phyloP scores from a whole-genome alignment of 2,113 vertebrate genomes.

The Diadophis punctatus region DNA sequence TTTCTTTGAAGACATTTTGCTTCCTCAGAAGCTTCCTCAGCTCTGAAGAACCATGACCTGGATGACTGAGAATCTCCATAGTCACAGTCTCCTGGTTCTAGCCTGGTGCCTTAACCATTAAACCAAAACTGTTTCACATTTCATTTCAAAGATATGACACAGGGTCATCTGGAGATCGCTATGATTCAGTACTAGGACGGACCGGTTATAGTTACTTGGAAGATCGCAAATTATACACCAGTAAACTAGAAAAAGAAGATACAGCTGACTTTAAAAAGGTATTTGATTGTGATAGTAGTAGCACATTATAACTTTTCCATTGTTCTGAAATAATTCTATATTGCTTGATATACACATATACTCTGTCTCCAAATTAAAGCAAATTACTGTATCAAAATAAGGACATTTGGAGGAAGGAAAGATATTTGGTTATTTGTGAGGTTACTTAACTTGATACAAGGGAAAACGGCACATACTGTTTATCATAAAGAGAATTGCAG shows the following conservation, averaged over 20 bases:
- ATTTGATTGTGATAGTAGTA: conserved; percentile 17
- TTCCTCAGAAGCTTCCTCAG: too few species aligned
- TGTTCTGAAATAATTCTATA: neutral
- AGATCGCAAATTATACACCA: conserved; percentile 83
- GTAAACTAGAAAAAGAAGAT: conserved; percentile 87
- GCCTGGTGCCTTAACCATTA: neutral
- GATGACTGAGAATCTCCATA: too few species aligned
- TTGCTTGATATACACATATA: neutral
- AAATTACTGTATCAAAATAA: neutral
- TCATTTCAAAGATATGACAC: conserved; percentile 75
- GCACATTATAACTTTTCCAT: neutral
- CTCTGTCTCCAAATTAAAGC: neutral
- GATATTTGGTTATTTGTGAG: neutral
- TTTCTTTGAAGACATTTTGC: too few species aligned
- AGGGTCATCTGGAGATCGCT: conserved; percentile 76
- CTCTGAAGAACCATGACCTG: too few species aligned
- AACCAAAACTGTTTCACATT: neutral
- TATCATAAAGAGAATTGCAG: neutral
- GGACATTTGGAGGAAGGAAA: neutral
- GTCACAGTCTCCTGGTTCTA: neutral
- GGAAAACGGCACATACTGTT: neutral
- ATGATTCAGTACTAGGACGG: conserved; percentile 75
- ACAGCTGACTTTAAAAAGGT: conserved; percentile 97
- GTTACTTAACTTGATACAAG: neutral
- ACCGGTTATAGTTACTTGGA: conserved; percentile 77